These are phyloP conservation scores for Ladona fulva DNA, from an alignment of 1,140 invertebrate genomes.

Conservation along the genomic window DNA sequence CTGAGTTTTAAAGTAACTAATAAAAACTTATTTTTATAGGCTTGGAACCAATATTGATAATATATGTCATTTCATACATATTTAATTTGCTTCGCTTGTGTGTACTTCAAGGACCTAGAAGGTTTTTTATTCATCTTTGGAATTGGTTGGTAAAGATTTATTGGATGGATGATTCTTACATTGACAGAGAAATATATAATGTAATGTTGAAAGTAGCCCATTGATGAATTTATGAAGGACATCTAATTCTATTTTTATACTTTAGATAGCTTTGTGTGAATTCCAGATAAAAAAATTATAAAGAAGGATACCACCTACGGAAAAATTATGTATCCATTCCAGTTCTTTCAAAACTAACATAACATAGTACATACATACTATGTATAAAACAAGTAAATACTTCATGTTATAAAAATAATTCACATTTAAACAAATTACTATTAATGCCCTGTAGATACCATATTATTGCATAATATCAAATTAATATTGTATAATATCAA, in stretches of 20 bases:
- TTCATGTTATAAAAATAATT: too few species aligned
- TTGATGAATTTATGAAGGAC: not conserved
- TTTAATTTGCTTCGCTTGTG: slow-evolving; percentile 42
- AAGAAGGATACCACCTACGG: not conserved
- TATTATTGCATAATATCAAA: too few species aligned
- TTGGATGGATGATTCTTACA: not conserved
- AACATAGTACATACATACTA: too few species aligned
- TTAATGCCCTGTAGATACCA: too few species aligned
- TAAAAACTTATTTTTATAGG: slow-evolving; percentile 28
- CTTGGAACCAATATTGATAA: slow-evolving; percentile 36
- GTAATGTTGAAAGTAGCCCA: not conserved
- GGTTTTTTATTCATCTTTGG: slow-evolving; percentile 42
- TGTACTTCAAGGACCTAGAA: slow-evolving; percentile 39
- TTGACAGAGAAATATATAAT: not conserved
- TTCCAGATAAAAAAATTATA: not conserved
- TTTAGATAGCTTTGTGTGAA: not conserved
- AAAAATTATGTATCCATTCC: too few species aligned
- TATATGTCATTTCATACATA: slow-evolving; percentile 35
- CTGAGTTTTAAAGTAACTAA: not conserved
- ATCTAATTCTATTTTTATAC: not conserved
- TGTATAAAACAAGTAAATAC: too few species aligned
- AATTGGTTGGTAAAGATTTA: slow-evolving; percentile 36
- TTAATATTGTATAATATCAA: too few species aligned
- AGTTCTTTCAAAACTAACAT: too few species aligned
- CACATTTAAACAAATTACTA: too few species aligned